Conservation (phyloP, 2,113 vertebrate species). For the Mustelus asterias region DNA sequence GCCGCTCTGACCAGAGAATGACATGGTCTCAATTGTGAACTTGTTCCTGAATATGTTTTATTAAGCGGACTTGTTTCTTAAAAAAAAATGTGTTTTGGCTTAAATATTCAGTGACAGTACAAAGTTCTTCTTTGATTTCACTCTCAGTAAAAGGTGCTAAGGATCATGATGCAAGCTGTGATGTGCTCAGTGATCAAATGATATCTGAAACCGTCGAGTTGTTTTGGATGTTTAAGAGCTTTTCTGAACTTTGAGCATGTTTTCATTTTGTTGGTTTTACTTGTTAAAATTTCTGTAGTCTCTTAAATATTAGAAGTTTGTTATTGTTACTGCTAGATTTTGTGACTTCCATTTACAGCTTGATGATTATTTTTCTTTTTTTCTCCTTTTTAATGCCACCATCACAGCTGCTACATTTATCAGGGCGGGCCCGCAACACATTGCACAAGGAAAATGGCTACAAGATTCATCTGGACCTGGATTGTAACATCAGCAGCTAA, state of each 20-base stretch:
- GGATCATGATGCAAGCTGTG: background rate
- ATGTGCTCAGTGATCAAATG: background rate
- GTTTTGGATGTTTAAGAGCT: background rate
- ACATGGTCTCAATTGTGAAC: background rate
- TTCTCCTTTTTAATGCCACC: background rate
- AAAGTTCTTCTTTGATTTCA: background rate
- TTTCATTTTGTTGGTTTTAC: background rate
- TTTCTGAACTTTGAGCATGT: background rate
- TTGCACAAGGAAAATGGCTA: background rate
- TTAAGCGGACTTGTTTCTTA: background rate
- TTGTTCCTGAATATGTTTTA: background rate
- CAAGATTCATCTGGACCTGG: constrained; percentile 6
- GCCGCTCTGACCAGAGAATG: background rate
- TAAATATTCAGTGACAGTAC: background rate
- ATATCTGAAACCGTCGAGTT: background rate
- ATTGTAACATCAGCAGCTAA: background rate
- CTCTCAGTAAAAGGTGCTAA: background rate
- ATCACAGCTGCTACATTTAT: constrained; percentile 13
- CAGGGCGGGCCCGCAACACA: background rate
- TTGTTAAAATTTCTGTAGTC: background rate
- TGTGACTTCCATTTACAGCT: background rate
- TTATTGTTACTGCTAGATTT: background rate
- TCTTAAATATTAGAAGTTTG: background rate
- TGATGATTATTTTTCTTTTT: background rate
- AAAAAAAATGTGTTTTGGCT: background rate